Base-by-base conservation (phyloP, 2,797 vertebrate genomes). In the Coracias cyanogaster region DNA sequence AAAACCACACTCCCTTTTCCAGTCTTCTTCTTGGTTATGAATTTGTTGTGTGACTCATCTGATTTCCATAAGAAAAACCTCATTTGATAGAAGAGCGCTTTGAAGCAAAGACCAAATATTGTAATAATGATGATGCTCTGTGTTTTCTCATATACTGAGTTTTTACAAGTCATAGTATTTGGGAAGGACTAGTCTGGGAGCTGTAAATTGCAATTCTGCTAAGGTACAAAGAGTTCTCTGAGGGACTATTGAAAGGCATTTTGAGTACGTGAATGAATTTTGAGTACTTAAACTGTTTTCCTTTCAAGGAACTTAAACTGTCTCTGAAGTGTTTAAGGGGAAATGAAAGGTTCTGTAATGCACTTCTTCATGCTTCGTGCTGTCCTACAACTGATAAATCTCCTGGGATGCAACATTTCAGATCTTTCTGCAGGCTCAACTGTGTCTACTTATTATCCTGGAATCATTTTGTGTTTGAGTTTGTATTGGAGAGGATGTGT, bases 401-500 rank as follows among this genome's bases (percentile, higher is more conserved):
- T 65, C 88, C 64, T 29, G 33, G 26, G 45, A 60, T 64, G 72
- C n/a, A 93, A 37, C 70, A 84, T 67, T 94, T 93, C 39, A 76
- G 33, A 78, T 78, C 77, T 86, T 93, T 71, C 67, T 90, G 54
- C 33, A 31, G 54, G 71, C 71, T 89, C 57, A 82, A 69, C 71
- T 95, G 70, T 86, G 78, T 92, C 88, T 82, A 93, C 72, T 93
- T 91, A 92, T 89, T 87, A 67, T 61, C 49, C 74, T 71, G 57
- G 74, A 94, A 84, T 90, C 43, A 65, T 54, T 92, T 95, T 37
- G 58, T 26, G 39, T 67, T 70, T 80, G 81, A 89, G 60, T 85
- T 90, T 82, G 73, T 48, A 37, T 16, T 43, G 83, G 93, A 84
- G 49, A 90, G 83, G 81, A 85, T 62, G 52, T 2, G 1, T 76